A percentile compares a stretch with the other conserved stretches of the same genome.
Evolutionary conservation across 2,888 invertebrate genomes (phyloP).

Genomic region (Lasiommata megera): DNA sequence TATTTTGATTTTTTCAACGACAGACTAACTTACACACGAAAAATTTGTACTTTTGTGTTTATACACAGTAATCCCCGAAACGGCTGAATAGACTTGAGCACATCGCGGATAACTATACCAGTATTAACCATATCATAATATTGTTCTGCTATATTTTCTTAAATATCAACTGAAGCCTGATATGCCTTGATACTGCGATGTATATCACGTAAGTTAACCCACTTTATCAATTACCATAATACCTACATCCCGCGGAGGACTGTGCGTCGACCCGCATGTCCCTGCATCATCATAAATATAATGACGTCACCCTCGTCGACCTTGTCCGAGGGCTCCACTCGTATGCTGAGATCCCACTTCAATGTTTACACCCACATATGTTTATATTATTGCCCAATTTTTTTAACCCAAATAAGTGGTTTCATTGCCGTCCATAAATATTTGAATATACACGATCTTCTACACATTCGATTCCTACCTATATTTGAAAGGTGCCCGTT

Average conservation of each 20-base stretch:
- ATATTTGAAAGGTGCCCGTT: neutral
- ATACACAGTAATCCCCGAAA: too few species aligned
- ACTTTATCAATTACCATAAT: conserved; percentile 65
- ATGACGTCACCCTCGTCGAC: conserved; percentile 66
- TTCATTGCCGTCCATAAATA: conserved; percentile 18
- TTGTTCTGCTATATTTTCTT: too few species aligned
- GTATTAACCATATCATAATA: too few species aligned
- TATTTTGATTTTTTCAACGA: too few species aligned
- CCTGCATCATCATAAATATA: conserved; percentile 58
- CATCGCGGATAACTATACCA: too few species aligned
- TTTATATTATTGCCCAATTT: conserved; percentile 25
- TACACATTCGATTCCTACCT: neutral
- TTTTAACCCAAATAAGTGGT: conserved; percentile 14
- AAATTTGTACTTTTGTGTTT: too few species aligned
- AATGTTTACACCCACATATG: conserved; percentile 57
- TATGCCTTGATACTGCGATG: conserved; percentile 33
- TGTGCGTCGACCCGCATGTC: conserved; percentile 53
- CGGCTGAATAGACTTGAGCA: too few species aligned
- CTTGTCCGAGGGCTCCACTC: conserved; percentile 59
- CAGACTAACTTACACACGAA: too few species aligned
- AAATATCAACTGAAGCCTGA: too few species aligned
- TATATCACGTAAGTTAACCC: conserved; percentile 32
- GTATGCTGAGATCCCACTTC: conserved; percentile 53
- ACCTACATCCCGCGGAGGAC: conserved; percentile 47
- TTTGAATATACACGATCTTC: neutral